phyloP scores from a whole-genome alignment of 92 coral and sea anemone species.

The Montipora capitata region DNA sequence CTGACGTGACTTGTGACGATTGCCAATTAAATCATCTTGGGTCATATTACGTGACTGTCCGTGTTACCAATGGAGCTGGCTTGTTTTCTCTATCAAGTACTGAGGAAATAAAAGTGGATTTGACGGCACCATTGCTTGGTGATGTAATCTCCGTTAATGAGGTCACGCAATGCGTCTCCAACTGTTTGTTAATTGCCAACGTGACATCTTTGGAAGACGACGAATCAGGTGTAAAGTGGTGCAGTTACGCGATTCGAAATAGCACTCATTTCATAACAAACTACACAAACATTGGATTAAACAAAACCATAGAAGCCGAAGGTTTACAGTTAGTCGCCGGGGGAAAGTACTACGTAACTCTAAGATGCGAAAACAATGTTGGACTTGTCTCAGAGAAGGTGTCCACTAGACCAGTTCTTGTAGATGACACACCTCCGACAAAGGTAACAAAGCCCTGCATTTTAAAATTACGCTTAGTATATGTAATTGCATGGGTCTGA shows the following conservation, averaged over 20 bases:
- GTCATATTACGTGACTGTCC: slow-evolving; percentile 82
- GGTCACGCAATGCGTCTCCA: slow-evolving; percentile 70
- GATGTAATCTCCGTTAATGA: slow-evolving; percentile 50
- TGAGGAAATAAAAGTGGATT: slow-evolving; percentile 73
- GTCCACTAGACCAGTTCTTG: slow-evolving; percentile 69
- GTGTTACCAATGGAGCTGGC: slow-evolving; percentile 94
- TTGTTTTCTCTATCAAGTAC: slow-evolving; percentile 72
- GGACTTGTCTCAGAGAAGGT: slow-evolving; percentile 68
- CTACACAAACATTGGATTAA: slow-evolving; percentile 45
- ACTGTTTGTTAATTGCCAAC: slow-evolving; percentile 76
- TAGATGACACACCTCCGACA: slow-evolving; percentile 91
- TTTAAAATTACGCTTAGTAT: too few relatives aligned
- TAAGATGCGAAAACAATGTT: slow-evolving; percentile 81
- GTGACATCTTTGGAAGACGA: slow-evolving; percentile 79
- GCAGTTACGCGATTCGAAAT: slow-evolving; percentile 78
- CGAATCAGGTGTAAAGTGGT: slow-evolving; percentile 85
- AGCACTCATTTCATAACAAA: slow-evolving; percentile 40
- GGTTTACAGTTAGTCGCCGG: slow-evolving; percentile 76
- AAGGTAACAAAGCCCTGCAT: slow-evolving; percentile 59
- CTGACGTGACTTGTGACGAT: slow-evolving; percentile 79
- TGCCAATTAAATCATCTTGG: slow-evolving; percentile 76
- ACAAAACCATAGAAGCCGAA: slow-evolving; percentile 51
- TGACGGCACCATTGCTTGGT: slow-evolving; percentile 83
- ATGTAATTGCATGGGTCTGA: too few relatives aligned
- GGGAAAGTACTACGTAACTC: slow-evolving; percentile 74